Evolutionary conservation across 2,113 vertebrate genomes (phyloP).

Genomic region (Mus musculus): GRCm39 chr16:67114501-67115000

Average conservation of each 20-base stretch:
- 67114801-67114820: not conserved
- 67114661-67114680: constrained; percentile 19
- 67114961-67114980: not conserved
- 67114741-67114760: not conserved
- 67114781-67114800: not conserved
- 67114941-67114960: not conserved
- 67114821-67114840: constrained; percentile 11
- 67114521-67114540: constrained; percentile 62
- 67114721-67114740: constrained; percentile 13
- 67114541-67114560: constrained; percentile 37
- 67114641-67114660: constrained; percentile 45
- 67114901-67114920: not conserved
- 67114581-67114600: constrained; percentile 41
- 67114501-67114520: not conserved
- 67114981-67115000: not conserved
- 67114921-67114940: not conserved
- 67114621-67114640: constrained; percentile 58
- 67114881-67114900: not conserved
- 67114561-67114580: constrained; percentile 43
- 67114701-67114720: constrained; percentile 47
- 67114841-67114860: not conserved
- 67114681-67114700: constrained; percentile 39
- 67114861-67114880: not conserved
- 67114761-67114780: not conserved
- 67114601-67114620: constrained; percentile 67